A percentile compares a stretch with the other conserved stretches of the same genome.
These are phyloP conservation scores for Halocynthia roretzi DNA, from an alignment of 23 tunicate genomes.

Conservation along the genomic window DNA sequence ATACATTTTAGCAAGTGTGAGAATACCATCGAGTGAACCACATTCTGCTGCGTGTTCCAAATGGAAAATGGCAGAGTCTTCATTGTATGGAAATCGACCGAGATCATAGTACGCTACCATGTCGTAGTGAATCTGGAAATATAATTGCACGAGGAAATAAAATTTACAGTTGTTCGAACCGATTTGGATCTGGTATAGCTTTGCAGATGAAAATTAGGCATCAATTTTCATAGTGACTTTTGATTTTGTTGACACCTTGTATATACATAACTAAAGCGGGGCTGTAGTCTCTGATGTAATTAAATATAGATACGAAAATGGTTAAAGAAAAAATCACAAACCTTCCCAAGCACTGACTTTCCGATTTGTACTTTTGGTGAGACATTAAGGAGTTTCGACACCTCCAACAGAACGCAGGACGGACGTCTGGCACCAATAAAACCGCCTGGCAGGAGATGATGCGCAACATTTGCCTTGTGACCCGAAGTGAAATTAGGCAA, in stretches of 20 bases:
- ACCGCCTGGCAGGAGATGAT: constrained; percentile 1
- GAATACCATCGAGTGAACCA: constrained; percentile 83
- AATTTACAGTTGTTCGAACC: no score
- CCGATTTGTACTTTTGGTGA: constrained; percentile 64
- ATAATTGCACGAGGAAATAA: neutral
- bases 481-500: constrained; percentile 9
- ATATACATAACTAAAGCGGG: no score
- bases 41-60: constrained; percentile 78
- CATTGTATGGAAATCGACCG: constrained; percentile 69
- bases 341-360: constrained; percentile 87
- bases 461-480: neutral
- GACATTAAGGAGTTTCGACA: constrained; percentile 36
- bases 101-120: constrained; percentile 73
- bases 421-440: constrained; percentile 36
- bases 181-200: no score
- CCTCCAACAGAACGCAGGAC: constrained; percentile 57
- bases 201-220: no score
- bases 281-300: no score
- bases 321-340: neutral
- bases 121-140: constrained; percentile 71
- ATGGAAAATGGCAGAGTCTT: constrained; percentile 88
- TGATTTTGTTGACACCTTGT: no score
- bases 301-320: no score
- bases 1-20: constrained; percentile 51
- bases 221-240: no score